Evolutionary conservation across 2,113 vertebrate species (phyloP).

Genomic region (Syngnathus floridae): DNA sequence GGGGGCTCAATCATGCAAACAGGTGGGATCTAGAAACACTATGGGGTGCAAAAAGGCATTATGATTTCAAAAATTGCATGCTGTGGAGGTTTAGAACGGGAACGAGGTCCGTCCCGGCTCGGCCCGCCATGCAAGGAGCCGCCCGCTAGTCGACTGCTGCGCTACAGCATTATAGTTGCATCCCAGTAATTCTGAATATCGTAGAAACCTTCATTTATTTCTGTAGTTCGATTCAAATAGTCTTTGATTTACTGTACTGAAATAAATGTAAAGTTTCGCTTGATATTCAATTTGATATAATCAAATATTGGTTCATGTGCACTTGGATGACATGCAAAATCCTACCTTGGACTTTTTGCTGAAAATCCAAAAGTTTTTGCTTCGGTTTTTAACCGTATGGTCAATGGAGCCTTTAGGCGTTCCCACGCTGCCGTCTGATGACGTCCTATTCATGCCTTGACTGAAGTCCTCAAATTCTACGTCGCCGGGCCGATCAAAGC

Average conservation of each 20-base stretch:
- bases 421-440: slow-evolving; percentile 82
- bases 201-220: background rate
- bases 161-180: background rate
- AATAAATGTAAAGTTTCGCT: background rate
- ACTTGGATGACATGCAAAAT: background rate
- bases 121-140: slow-evolving; percentile 15
- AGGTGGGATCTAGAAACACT: slow-evolving; percentile 33
- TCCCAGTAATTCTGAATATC: background rate
- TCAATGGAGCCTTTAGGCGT: slow-evolving; percentile 77
- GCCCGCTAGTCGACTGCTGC: slow-evolving; percentile 13
- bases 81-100: slow-evolving; percentile 22
- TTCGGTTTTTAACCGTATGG: slow-evolving; percentile 69
- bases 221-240: background rate
- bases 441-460: slow-evolving; percentile 80
- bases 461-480: slow-evolving; percentile 89
- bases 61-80: slow-evolving; percentile 34
- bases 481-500: slow-evolving; percentile 81
- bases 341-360: slow-evolving; percentile 85
- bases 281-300: background rate
- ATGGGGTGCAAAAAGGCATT: background rate
- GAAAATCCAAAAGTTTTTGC: slow-evolving; percentile 83
- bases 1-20: slow-evolving; percentile 59
- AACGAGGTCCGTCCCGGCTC: slow-evolving; percentile 20
- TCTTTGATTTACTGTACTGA: background rate
- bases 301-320: background rate